These are phyloP conservation scores for Caerostris extrusa DNA, from an alignment of 1,140 invertebrate genomes.

Conservation along the genomic window DNA sequence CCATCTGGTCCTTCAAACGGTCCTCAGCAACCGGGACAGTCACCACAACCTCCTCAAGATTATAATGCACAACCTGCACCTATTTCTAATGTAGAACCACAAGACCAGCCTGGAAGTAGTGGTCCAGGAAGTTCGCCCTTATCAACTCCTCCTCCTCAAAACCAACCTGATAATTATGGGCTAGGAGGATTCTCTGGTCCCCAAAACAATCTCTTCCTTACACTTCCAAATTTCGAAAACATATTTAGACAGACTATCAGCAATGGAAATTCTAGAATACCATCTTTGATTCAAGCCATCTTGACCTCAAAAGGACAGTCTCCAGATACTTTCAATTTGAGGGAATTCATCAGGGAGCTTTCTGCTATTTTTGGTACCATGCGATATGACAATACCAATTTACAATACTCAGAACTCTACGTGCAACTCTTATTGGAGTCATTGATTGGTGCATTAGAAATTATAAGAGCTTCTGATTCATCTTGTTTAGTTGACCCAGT, in stretches of 20 bases:
- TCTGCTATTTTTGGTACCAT: slow-evolving; percentile 26
- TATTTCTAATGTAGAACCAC: not conserved
- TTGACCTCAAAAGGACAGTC: slow-evolving; percentile 23
- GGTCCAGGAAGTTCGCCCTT: not conserved
- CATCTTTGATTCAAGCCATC: not conserved
- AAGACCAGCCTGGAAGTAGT: not conserved
- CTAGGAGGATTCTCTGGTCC: not conserved
- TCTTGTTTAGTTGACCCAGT: not conserved
- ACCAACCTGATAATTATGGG: not conserved
- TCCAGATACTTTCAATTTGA: slow-evolving; percentile 17
- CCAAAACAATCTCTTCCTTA: not conserved
- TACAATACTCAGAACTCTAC: slow-evolving; percentile 5
- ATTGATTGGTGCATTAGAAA: slow-evolving; percentile 51
- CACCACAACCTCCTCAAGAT: not conserved
- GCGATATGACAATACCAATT: not conserved
- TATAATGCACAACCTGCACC: not conserved
- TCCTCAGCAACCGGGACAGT: no score
- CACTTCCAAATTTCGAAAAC: not conserved
- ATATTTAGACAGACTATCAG: not conserved
- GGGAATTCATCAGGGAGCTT: not conserved
- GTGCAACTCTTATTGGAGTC: slow-evolving; percentile 43
- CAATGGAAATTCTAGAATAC: slow-evolving; percentile 12
- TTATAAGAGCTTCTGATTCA: slow-evolving; percentile 34
- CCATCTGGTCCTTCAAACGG: not conserved
- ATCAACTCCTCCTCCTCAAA: not conserved